Conservation (phyloP, 1,140 invertebrate genomes). For the Hestina assimilis region DNA sequence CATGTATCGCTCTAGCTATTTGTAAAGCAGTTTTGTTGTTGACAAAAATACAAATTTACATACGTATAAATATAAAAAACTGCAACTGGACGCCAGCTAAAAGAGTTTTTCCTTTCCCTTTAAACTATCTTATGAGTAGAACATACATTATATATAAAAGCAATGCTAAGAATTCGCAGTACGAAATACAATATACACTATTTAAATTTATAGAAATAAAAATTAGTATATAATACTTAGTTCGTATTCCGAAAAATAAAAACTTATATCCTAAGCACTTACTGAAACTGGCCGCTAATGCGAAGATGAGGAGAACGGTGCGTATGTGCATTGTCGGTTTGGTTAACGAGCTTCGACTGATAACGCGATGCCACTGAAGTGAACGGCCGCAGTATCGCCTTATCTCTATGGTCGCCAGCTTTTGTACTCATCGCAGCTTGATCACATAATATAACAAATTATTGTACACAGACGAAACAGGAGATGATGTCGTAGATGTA, state of each 20-base stretch:
- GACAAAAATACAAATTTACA: background rate
- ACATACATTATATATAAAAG: no score
- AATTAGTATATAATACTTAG: no score
- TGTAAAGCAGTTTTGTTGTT: background rate
- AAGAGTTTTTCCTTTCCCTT: no score
- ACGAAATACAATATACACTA: no score
- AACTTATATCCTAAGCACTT: background rate
- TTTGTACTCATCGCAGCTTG: background rate
- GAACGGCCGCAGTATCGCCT: constrained; percentile 31
- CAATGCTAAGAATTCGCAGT: no score
- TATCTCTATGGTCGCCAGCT: background rate
- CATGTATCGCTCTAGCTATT: background rate
- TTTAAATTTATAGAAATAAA: no score
- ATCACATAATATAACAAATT: background rate
- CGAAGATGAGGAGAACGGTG: background rate
- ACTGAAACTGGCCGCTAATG: background rate
- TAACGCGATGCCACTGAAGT: constrained; percentile 31
- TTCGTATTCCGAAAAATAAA: no score
- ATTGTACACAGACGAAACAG: no score
- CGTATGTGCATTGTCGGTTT: constrained; percentile 31
- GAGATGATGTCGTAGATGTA: no score
- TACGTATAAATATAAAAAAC: no score
- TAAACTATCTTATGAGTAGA: no score
- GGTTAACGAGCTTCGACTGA: constrained; percentile 26
- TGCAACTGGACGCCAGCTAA: no score